These are phyloP conservation scores for Psettodes erumei DNA, from an alignment of 2,113 vertebrate species.

Conservation along the genomic window DNA sequence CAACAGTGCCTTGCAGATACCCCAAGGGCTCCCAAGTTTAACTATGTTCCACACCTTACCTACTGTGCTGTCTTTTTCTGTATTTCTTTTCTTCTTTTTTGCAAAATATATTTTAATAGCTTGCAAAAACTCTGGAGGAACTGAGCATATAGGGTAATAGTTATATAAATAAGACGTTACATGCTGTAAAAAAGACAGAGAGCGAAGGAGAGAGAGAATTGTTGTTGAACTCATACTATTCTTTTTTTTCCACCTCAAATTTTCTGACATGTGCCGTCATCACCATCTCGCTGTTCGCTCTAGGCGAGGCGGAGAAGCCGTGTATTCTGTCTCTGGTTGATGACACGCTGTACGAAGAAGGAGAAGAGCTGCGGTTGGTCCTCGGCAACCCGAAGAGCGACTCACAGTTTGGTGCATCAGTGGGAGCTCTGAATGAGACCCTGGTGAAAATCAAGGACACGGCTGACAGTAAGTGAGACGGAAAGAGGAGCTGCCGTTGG, in stretches of 20 bases:
- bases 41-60: slow-evolving; percentile 13
- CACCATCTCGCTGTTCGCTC: slow-evolving; percentile 32
- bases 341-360: slow-evolving; percentile 88
- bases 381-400: slow-evolving; percentile 88
- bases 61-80: slow-evolving; percentile 2
- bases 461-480: slow-evolving; percentile 89
- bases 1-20: slow-evolving; percentile 13
- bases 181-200: slow-evolving; percentile 3
- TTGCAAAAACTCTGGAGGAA: slow-evolving; percentile 6
- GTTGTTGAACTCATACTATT: background rate
- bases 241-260: slow-evolving; percentile 7
- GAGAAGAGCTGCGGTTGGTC: slow-evolving; percentile 91
- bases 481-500: background rate
- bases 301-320: slow-evolving; percentile 91
- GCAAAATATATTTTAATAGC: slow-evolving; percentile 15
- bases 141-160: background rate
- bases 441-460: slow-evolving; percentile 90
- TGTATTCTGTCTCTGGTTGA: slow-evolving; percentile 88
- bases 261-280: slow-evolving; percentile 21
- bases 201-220: background rate
- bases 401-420: slow-evolving; percentile 89
- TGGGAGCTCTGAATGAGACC: slow-evolving; percentile 90
- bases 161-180: slow-evolving; percentile 13
- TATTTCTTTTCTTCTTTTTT: background rate
- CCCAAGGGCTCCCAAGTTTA: slow-evolving; percentile 6